Conservation (phyloP, 2,113 vertebrate genomes). For the Melanotaenia duboulayi region DNA sequence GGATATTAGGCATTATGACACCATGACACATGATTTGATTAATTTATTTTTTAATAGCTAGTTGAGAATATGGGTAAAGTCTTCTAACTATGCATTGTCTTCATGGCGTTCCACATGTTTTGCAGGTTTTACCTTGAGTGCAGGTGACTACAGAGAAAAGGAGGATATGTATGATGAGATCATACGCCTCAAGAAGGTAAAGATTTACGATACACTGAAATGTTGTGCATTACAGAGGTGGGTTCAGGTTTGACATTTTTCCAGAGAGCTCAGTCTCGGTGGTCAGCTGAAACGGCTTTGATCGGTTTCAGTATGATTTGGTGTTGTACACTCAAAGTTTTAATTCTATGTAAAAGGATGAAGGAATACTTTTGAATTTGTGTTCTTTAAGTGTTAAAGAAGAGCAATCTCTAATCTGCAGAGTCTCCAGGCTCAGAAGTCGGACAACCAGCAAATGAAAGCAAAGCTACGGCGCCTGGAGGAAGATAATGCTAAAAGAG, state of each 20-base stretch:
- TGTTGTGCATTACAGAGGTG: not conserved
- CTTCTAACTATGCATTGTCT: not conserved
- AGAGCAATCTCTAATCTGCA: constrained; percentile 55
- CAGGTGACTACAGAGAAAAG: constrained; percentile 87
- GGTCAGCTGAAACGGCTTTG: not conserved
- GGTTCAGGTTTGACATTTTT: not conserved
- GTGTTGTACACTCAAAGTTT: constrained; percentile 3
- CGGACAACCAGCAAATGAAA: constrained; percentile 87
- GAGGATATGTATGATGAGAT: constrained; percentile 97
- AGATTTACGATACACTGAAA: not conserved
- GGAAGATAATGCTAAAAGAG: constrained; percentile 89
- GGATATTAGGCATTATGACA: not conserved
- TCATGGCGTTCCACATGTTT: not conserved
- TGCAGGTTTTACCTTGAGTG: constrained; percentile 66
- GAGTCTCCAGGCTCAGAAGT: constrained; percentile 89
- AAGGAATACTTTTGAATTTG: not conserved
- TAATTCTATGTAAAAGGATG: not conserved
- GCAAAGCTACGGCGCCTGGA: constrained; percentile 90
- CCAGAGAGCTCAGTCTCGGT: not conserved
- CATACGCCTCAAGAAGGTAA: constrained; percentile 93
- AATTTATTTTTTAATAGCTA: not conserved
- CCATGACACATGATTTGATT: no score
- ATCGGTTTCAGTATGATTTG: not conserved
- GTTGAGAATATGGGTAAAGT: not conserved
- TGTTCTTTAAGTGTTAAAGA: not conserved